phyloP scores from a whole-genome alignment of 2,113 vertebrate genomes.

The Vicugna pacos region DNA sequence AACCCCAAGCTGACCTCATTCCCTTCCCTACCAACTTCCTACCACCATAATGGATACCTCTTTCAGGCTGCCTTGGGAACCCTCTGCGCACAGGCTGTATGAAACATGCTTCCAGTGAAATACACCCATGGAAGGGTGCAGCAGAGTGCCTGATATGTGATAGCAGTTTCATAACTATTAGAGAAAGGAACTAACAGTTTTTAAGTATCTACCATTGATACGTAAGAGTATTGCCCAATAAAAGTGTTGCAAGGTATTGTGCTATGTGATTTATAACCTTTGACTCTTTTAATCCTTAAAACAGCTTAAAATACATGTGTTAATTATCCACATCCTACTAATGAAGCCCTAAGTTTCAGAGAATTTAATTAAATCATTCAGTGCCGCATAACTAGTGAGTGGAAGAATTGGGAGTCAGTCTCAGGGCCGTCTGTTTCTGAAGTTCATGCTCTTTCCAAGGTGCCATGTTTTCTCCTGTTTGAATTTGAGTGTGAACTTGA shows the following conservation, averaged over 20 bases:
- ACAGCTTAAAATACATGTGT: neutral
- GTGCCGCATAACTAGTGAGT: neutral
- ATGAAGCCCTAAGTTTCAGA: neutral
- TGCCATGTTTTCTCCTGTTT: neutral
- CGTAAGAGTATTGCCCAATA: neutral
- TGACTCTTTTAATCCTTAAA: constrained; percentile 19
- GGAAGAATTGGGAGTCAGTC: neutral
- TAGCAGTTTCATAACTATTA: neutral
- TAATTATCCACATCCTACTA: neutral
- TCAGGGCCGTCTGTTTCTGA: neutral
- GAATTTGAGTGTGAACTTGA: constrained; percentile 22
- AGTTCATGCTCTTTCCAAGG: neutral
- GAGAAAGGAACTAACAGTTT: neutral
- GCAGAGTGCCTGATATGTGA: neutral
- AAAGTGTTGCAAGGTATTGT: neutral
- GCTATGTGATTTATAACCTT: neutral
- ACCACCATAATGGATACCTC: neutral
- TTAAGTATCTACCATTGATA: neutral
- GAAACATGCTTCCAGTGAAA: neutral
- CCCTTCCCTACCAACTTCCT: neutral
- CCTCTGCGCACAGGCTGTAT: neutral
- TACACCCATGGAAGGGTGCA: neutral
- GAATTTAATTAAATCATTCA: constrained; percentile 21
- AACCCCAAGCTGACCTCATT: neutral
- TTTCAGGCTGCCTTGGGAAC: neutral